These are phyloP conservation scores for Ochropacha duplaris DNA, from an alignment of 2,888 invertebrate species.

Conservation along the genomic window DNA sequence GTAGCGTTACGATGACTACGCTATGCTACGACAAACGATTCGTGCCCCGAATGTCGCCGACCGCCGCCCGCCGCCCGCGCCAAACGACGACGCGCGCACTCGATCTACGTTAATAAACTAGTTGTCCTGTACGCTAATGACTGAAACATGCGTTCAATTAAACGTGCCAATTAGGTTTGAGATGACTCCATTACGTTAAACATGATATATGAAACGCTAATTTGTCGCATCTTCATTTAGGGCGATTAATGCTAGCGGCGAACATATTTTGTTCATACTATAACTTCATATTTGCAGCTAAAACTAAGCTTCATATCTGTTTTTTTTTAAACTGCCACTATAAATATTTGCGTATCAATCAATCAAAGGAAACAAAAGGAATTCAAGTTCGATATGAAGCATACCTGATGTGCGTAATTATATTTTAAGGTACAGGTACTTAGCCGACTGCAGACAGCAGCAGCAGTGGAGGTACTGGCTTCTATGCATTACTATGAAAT, in stretches of 20 bases:
- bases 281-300: no score
- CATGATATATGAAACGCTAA: slow-evolving; percentile 27
- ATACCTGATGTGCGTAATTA: no score
- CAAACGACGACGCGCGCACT: neutral
- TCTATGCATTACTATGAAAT: no score
- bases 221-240: neutral
- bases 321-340: no score
- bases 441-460: no score
- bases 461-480: no score
- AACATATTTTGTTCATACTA: neutral
- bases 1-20: slow-evolving; percentile 26
- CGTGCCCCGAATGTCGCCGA: slow-evolving; percentile 11
- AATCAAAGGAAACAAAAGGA: no score
- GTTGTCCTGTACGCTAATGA: slow-evolving; percentile 68
- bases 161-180: slow-evolving; percentile 66
- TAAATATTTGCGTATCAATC: no score
- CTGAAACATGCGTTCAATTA: slow-evolving; percentile 75
- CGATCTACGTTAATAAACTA: slow-evolving; percentile 58
- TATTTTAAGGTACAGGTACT: no score
- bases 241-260: neutral
- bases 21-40: slow-evolving; percentile 30
- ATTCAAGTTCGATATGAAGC: no score
- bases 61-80: slow-evolving; percentile 31
- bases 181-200: slow-evolving; percentile 52
- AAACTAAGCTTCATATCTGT: no score